Evolutionary conservation across 2,113 vertebrate genomes (phyloP).

Genomic region (Indri indri): DNA sequence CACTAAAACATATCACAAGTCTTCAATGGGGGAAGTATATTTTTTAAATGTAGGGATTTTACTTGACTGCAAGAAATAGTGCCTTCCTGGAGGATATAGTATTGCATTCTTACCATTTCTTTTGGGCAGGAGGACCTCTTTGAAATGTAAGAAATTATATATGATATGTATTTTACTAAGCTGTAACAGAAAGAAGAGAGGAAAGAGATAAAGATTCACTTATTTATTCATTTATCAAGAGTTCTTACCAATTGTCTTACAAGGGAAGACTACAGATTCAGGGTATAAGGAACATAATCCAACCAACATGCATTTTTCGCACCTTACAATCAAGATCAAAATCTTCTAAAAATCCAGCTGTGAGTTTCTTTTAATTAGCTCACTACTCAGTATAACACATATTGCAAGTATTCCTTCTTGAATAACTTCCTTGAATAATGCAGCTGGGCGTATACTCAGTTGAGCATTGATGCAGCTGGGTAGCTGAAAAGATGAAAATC

Average conservation of each 20-base stretch:
- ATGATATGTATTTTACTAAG: not conserved
- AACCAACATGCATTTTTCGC: slow-evolving; percentile 60
- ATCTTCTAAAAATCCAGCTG: slow-evolving; percentile 67
- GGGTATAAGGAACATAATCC: slow-evolving; percentile 22
- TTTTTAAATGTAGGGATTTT: not conserved
- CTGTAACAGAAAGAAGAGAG: not conserved
- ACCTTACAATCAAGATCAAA: slow-evolving; percentile 69
- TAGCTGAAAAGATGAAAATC: slow-evolving; percentile 69
- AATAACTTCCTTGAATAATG: slow-evolving; percentile 70
- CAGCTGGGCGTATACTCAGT: slow-evolving; percentile 63
- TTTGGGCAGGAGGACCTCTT: not conserved
- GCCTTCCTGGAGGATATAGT: not conserved
- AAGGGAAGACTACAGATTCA: slow-evolving; percentile 33
- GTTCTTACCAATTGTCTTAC: slow-evolving; percentile 46
- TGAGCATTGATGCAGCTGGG: slow-evolving; percentile 62
- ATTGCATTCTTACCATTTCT: not conserved
- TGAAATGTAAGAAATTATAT: not conserved
- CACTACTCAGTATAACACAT: slow-evolving; percentile 36
- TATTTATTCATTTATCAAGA: slow-evolving; percentile 22
- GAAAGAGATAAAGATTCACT: not conserved
- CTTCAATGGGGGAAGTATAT: not conserved
- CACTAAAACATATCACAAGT: not conserved
- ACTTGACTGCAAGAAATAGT: not conserved
- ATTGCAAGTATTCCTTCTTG: slow-evolving; percentile 51
- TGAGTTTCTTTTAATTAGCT: slow-evolving; percentile 70